Base-by-base conservation (phyloP, 2,797 vertebrate genomes). In the Cheirogaleus major region DNA sequence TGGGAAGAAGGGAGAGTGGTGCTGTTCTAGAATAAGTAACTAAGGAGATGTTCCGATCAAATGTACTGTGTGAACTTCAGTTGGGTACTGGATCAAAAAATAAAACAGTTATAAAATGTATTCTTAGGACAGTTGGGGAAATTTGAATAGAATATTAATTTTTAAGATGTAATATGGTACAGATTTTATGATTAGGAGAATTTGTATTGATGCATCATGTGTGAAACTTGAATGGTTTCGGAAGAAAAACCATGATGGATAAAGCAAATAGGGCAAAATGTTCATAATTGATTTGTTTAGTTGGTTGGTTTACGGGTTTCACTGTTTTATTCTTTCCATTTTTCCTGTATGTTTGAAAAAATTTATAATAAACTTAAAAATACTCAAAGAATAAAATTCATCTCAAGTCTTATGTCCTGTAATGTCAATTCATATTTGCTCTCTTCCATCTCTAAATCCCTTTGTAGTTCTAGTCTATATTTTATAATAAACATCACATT, bases 281-380 rank as follows among this genome's bases (percentile, higher is more conserved):
- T 84, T 80, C 55, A 65, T n/a, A 73, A 17, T 91, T 48, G 6
- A 83, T 61, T 48, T 63, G 45, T 91, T 80, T 91, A 57, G 52
- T 86, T 93, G 87, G 45, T 48, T 79, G 81, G 52, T 70, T 92
- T 76, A 23, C 72, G 73, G 73, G 27, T 83, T 48, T 91, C 13
- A 22, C 48, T 65, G 9, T 89, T 83, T 50, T 65, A 57, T 78
- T 92, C 32, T 96, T 91, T 94, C 7, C 5, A 1, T 72, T 78
- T 86, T 86, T 95, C 69, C 63, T 89, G 9, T 93, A 25, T 80
- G 45, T 87, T 87, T 92, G 70, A 35, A 84, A 93, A 83, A 90
- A 72, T 78, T 84, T 32, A 38, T 57, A 81, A 78, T 80, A 83
- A 15, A 59, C 57, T 65, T 89, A 8, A 63, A 65, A 92, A 50